Base-by-base conservation (phyloP, 92 coral and sea anemone species). In the Zoanthus sociatus region DNA sequence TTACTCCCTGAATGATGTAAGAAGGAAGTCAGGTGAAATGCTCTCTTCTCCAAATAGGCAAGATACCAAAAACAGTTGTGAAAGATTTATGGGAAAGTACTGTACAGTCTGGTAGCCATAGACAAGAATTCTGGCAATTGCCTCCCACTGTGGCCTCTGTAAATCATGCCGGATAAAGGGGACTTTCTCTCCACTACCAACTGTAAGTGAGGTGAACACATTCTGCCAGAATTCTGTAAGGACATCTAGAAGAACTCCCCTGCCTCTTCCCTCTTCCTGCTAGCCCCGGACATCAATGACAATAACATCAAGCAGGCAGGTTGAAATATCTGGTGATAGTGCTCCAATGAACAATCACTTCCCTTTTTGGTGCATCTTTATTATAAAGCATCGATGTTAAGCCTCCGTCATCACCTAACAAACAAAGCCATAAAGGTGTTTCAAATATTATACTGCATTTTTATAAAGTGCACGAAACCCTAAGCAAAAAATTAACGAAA, bases 111-210 rank as follows among this genome's bases (percentile, higher is more conserved):
- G 63, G 74, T 78, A 88, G 45, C 94, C 93, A 91, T 82, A 88
- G 12, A 88, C 89, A 73, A 91, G 77, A 46, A 91, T 81, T 61
- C 91, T 48, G 42, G 88, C 93, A 75, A 91, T 76, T 4, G 90
- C 76, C 76, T 73, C 10, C 94, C 92, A 91, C n/a, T 91, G 78
- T 10, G 58, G 84, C 45, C 50, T 90, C 72, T 88, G 83, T n/a
- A 88, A 78, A 51, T 91, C 91, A 66, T 91, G 92, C 74, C 94
- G 71, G 68, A 88, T 84, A 66, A 31, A 85, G 42, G 92, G 94
- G 21, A 84, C 73, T 84, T 73, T 88, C 77, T 88, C 94, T 31
- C 37, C 72, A 76, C 76, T 73, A 17, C 94, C 92, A 20, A 88
- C 76, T 17, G 91, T 84, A 15, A 69, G 48, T 37, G 71, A 67